Percentiles rank a stretch among this genome's conserved stretches.
These are phyloP conservation scores for Ctenopoma kingsleyae DNA, from an alignment of 2,797 vertebrate genomes.

Conservation along the genomic window DNA sequence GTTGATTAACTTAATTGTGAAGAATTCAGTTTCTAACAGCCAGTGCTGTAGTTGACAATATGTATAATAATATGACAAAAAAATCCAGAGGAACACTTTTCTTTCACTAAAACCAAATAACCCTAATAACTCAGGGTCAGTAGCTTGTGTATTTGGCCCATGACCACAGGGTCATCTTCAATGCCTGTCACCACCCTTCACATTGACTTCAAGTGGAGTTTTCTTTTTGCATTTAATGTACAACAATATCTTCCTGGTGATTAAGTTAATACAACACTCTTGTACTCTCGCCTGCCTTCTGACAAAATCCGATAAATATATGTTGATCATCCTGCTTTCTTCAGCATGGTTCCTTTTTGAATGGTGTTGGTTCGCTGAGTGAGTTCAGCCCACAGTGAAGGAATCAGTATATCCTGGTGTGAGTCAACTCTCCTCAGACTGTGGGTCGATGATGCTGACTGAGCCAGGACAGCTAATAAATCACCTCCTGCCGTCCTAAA, in stretches of 20 bases:
- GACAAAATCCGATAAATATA: constrained; percentile 31
- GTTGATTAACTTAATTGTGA: too few relatives aligned
- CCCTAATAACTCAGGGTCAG: not conserved
- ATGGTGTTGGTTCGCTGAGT: constrained; percentile 51
- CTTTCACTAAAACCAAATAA: too few relatives aligned
- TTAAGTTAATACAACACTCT: not conserved
- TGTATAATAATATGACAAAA: too few relatives aligned
- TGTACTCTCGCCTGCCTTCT: not conserved
- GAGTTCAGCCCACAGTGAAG: constrained; percentile 70
- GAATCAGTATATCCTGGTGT: constrained; percentile 75
- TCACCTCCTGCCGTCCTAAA: constrained; percentile 82
- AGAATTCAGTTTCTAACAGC: too few relatives aligned
- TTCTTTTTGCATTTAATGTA: not conserved
- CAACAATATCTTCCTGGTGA: not conserved
- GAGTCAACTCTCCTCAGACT: constrained; percentile 80
- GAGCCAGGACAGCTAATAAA: constrained; percentile 86
- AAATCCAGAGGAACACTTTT: too few relatives aligned
- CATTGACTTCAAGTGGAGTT: not conserved
- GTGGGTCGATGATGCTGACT: constrained; percentile 83
- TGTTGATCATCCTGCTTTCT: constrained; percentile 38
- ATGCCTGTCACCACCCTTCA: not conserved
- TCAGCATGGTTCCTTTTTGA: constrained; percentile 44
- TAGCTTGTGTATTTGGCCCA: not conserved
- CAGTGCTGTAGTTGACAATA: too few relatives aligned
- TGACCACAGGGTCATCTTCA: not conserved